Base-by-base conservation (phyloP, 1,140 invertebrate genomes). In the Kradibia gibbosae region DNA sequence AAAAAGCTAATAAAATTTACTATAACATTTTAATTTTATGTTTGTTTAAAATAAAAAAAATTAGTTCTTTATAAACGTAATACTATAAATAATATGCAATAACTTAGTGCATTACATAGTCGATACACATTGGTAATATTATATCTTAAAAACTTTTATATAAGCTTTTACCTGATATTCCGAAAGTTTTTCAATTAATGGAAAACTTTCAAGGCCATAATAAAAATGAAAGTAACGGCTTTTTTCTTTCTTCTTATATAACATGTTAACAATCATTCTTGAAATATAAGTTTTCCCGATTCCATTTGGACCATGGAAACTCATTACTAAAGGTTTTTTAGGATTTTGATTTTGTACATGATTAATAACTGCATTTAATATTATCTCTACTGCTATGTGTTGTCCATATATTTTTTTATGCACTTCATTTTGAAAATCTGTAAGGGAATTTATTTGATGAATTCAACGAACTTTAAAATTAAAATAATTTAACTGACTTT, bases 241-340 rank as follows among this genome's bases (percentile, higher is more conserved):
- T 20, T 95, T 88, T 75, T 93, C 90, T 5, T 97, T 97, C 62
- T 94, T 90, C 71, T 89, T 89, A 88, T 94, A 99, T 8, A 98
- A 87, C 81, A 94, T 92, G 48, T 96, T 91, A 10, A 94, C 95
- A 84, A 99, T 95, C 86, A 98, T 94, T 80, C 93, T 93, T 25
- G 94, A 91, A 20, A 97, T 95, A 93, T 94, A 97, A 89, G 96
- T 98, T 88, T 98, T 98, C 0, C 97, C 97, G 70, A 94, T 94
- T 42, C 96, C 96, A n/a, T 95, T 94, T 88, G 93, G 94, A 1
- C 96, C 96, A 92, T 97, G 96, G 86, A 96, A 94, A 88, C 95
- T 95, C 86, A 96, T 92, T 0, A 93, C 93, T 39, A 96, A 87
- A 71, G 95, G 94, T 89, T 96, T 96, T 53, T 88, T 86, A 53